These are phyloP conservation scores for Anastatus disparis DNA, from an alignment of 1,140 invertebrate genomes.

Conservation along the genomic window DNA sequence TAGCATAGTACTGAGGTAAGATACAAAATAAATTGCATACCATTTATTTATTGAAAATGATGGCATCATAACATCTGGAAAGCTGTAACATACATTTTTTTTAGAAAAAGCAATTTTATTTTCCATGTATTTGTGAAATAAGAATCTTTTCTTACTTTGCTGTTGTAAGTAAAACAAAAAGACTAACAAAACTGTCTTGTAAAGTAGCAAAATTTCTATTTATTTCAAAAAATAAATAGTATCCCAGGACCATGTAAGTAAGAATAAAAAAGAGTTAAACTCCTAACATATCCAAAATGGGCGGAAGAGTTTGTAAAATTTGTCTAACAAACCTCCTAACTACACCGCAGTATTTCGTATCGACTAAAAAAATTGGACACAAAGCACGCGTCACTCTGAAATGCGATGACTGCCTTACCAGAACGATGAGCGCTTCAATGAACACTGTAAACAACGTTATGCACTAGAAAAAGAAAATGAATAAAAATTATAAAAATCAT, in stretches of 20 bases:
- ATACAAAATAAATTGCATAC: slow-evolving; percentile 88
- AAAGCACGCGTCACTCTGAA: slow-evolving; percentile 88
- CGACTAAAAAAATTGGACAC: slow-evolving; percentile 89
- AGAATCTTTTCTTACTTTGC: slow-evolving; percentile 81
- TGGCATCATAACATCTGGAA: slow-evolving; percentile 95
- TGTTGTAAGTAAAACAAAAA: slow-evolving; percentile 90
- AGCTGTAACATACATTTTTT: slow-evolving; percentile 68
- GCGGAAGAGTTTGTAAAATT: slow-evolving; percentile 86
- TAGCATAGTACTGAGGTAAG: slow-evolving; percentile 85
- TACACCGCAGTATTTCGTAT: slow-evolving; percentile 85
- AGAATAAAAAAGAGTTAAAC: slow-evolving; percentile 87
- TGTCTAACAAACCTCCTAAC: slow-evolving; percentile 79
- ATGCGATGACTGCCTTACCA: slow-evolving; percentile 85
- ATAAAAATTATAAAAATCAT: slow-evolving; percentile 3
- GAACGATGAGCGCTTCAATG: slow-evolving; percentile 82
- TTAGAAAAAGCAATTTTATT: too few species aligned
- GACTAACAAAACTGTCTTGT: slow-evolving; percentile 86
- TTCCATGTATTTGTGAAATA: too few species aligned
- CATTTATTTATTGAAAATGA: slow-evolving; percentile 83
- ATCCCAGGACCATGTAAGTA: slow-evolving; percentile 85
- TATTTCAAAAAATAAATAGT: slow-evolving; percentile 82
- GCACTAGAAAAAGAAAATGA: slow-evolving; percentile 70
- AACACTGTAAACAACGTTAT: slow-evolving; percentile 85
- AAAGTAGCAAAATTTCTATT: slow-evolving; percentile 84
- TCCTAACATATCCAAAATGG: slow-evolving; percentile 89